A percentile compares a stretch with the other conserved stretches of the same genome.
These are phyloP conservation scores for Meganola albula DNA, from an alignment of 2,888 invertebrate species.

Conservation along the genomic window DNA sequence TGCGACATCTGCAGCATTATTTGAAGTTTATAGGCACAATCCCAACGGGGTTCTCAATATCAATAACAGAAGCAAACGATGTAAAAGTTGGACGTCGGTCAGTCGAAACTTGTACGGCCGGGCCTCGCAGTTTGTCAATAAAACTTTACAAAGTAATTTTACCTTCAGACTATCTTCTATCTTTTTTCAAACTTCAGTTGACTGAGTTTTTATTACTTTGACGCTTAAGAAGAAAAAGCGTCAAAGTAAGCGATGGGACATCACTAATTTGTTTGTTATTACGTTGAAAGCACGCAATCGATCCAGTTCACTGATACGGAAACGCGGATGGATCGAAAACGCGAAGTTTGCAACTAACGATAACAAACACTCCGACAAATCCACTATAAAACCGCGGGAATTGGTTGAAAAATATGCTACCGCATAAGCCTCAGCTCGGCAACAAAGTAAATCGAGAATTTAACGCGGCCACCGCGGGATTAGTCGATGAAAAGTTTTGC, in stretches of 20 bases:
- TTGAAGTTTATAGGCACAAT: conserved; percentile 40
- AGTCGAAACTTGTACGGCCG: conserved; percentile 53
- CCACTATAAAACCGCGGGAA: conserved; percentile 53
- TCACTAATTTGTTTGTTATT: conserved; percentile 26
- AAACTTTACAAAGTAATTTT: conserved; percentile 62
- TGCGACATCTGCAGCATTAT: conserved; percentile 51
- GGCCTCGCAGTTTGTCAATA: conserved; percentile 59
- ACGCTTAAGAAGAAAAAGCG: conserved; percentile 28
- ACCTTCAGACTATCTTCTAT: conserved; percentile 52
- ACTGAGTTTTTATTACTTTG: conserved; percentile 42
- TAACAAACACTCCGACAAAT: conserved; percentile 58
- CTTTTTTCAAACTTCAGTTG: conserved; percentile 49
- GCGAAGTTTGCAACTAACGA: conserved; percentile 52
- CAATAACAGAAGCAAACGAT: conserved; percentile 57
- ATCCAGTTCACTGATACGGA: conserved; percentile 14
- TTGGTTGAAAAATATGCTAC: conserved; percentile 67
- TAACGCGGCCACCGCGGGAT: conserved; percentile 62
- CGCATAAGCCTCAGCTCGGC: conserved; percentile 55
- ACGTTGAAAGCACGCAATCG: conserved; percentile 5
- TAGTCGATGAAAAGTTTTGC: conserved; percentile 62
- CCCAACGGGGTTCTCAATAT: conserved; percentile 42
- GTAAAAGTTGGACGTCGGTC: conserved; percentile 55
- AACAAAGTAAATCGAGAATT: conserved; percentile 71
- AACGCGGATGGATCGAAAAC: conserved; percentile 18
- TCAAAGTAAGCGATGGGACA: conserved; percentile 19